Percentiles rank a stretch among this genome's conserved stretches.
phyloP scores from a whole-genome alignment of 2,113 vertebrate genomes.

The Nothocercus julius region DNA sequence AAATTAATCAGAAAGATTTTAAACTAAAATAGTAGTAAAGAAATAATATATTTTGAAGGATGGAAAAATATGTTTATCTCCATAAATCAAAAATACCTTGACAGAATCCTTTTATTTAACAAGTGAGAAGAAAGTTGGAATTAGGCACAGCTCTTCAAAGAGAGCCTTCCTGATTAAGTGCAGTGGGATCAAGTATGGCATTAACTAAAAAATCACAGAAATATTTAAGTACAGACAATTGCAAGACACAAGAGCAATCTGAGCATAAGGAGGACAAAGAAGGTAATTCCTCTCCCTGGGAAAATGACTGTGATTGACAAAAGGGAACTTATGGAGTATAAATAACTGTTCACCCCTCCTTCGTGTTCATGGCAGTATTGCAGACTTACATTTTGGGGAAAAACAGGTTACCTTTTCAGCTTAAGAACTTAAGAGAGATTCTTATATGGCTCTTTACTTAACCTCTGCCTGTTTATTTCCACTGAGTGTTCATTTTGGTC shows the following conservation, averaged over 20 bases:
- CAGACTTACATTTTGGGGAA: neutral
- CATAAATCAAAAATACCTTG: conserved; percentile 16
- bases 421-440: neutral
- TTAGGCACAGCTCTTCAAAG: neutral
- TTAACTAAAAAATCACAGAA: conserved; percentile 15
- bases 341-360: neutral
- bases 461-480: neutral
- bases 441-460: neutral
- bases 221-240: neutral
- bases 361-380: neutral
- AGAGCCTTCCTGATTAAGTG: conserved; percentile 13
- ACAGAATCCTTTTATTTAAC: neutral
- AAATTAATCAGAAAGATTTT: neutral
- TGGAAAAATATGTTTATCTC: neutral
- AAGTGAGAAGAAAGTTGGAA: conserved; percentile 14
- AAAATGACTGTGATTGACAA: neutral
- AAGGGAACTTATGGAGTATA: neutral
- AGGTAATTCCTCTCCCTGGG: neutral
- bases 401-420: neutral
- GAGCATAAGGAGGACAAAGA: neutral
- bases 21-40: neutral
- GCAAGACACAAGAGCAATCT: neutral
- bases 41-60: neutral
- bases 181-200: neutral
- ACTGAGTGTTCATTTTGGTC: neutral